Conservation (phyloP, 30 jellyfish, hydroid and myxozoan genomes). For the Turritopsis dohrnii region DNA sequence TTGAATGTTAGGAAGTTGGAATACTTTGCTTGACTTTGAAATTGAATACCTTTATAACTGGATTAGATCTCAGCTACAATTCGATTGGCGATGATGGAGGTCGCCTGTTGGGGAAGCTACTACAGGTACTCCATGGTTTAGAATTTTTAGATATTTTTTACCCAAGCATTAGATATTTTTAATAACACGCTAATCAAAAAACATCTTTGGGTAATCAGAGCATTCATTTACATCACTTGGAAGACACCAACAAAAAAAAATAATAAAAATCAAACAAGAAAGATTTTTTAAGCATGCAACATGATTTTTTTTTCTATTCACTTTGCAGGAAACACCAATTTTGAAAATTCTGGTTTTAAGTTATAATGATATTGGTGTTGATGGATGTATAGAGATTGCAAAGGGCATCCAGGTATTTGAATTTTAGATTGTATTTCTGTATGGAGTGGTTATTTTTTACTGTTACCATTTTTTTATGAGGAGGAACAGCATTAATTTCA, state of each 20-base stretch:
- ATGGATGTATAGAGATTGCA: conserved; percentile 65
- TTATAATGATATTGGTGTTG: conserved; percentile 77
- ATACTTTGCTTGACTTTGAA: conserved; percentile 39
- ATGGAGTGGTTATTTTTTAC: too few relatives aligned
- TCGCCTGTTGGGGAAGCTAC: conserved; percentile 39
- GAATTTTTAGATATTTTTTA: too few relatives aligned
- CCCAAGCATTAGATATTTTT: too few relatives aligned
- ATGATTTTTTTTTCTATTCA: not conserved
- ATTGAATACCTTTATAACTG: conserved; percentile 64
- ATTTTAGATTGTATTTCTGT: too few relatives aligned
- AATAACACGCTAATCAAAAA: too few relatives aligned
- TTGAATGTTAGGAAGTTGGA: conserved; percentile 49
- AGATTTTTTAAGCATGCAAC: too few relatives aligned
- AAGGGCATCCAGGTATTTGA: conserved; percentile 73
- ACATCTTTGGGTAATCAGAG: too few relatives aligned
- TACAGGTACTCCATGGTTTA: conserved; percentile 49
- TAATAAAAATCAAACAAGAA: too few relatives aligned
- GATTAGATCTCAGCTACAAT: conserved; percentile 79
- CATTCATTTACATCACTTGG: too few relatives aligned
- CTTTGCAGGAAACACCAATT: conserved; percentile 53
- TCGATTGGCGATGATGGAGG: conserved; percentile 79
- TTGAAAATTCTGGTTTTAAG: conserved; percentile 52
- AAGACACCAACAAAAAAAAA: too few relatives aligned
- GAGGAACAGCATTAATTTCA: too few relatives aligned
- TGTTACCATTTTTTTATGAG: too few relatives aligned